Evolutionary conservation across 2,113 vertebrate species (phyloP), one percentile per base, ranked within the genome.

Genomic region (Alethe castanea): DNA sequence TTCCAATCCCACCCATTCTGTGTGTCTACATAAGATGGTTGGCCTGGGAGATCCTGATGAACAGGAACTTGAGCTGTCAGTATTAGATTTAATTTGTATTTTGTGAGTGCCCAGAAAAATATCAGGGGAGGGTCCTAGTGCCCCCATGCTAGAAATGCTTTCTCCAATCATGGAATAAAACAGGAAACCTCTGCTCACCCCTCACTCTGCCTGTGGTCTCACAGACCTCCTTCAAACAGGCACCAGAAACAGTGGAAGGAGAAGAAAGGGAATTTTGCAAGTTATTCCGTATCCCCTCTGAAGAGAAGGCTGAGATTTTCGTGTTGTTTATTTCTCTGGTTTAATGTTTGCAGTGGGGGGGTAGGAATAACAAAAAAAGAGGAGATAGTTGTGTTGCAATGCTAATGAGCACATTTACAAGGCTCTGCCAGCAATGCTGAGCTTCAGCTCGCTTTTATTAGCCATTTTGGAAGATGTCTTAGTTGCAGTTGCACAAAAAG

Each of bases 391-490:
- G 22, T 90, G 81, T 59, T 61, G 26, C 85, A 76, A 72, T 88
- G 81, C 76, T 95, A 95, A 96, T 93, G 89, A 94, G 48, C 28
- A 79, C 66, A 80, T 90, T 93, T 92, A 74, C 56, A 90, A 35
- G 72, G 80, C 59, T 93, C 72, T 82, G 90, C 53, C 71, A 92
- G 57, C 85, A 85, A 65, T 5, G 10, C 54, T 45, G 54, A 78
- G 85, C 65, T 81, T 94, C 88, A 67, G 90, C 74, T 84, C 33
- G 15, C 66, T 83, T 82, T 94, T 95, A 88, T 85, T 69, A 94
- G 92, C 73, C 64, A 61, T 69, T 95, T 90, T 94, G 74, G 83
- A 95, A 91, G 88, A 95, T 83, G 56, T 96, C 92, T 97, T 97
- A 91, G 90, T 97, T 94, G 57, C 77, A 90, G 48, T 81, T 71